A percentile compares a stretch with the other conserved stretches of the same genome.
phyloP scores from a whole-genome alignment of 2,888 invertebrate species.

The Hypomecis punctinalis region DNA sequence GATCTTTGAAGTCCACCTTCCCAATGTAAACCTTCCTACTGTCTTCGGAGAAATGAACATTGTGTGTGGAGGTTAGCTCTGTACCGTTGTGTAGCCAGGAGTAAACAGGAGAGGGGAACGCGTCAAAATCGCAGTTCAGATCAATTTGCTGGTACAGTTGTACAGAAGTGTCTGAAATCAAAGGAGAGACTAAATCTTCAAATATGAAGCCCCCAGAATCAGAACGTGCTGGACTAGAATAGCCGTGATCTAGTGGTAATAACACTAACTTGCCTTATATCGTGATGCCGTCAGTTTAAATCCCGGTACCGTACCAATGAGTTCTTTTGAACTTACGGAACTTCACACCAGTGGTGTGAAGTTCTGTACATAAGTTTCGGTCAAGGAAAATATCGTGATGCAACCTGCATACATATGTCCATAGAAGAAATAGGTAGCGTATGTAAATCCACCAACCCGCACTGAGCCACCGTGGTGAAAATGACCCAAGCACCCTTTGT shows the following conservation, averaged over 20 bases:
- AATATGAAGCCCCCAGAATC: background rate
- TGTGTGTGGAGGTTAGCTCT: conserved; percentile 43
- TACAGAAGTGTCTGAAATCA: conserved; percentile 60
- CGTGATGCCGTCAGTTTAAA: too few species aligned
- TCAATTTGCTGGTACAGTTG: conserved; percentile 63
- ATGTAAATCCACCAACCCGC: too few species aligned
- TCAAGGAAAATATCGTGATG: too few species aligned
- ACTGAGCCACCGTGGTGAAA: too few species aligned
- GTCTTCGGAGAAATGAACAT: conserved; percentile 53
- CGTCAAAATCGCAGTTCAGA: conserved; percentile 59
- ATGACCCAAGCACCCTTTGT: too few species aligned
- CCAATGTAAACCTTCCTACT: conserved; percentile 55
- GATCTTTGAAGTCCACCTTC: conserved; percentile 61
- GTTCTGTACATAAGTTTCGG: too few species aligned
- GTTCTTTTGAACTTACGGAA: too few species aligned
- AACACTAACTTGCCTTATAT: too few species aligned
- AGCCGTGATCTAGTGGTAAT: background rate
- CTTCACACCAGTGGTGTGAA: too few species aligned
- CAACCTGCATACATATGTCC: too few species aligned
- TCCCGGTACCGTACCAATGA: too few species aligned
- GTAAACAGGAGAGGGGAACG: conserved; percentile 54
- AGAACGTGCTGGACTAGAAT: background rate
- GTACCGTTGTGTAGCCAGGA: conserved; percentile 71
- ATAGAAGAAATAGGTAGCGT: too few species aligned
- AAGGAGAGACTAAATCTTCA: background rate